Base-by-base conservation (phyloP, 2,797 vertebrate species). In the Cyclopterus lumpus region DNA sequence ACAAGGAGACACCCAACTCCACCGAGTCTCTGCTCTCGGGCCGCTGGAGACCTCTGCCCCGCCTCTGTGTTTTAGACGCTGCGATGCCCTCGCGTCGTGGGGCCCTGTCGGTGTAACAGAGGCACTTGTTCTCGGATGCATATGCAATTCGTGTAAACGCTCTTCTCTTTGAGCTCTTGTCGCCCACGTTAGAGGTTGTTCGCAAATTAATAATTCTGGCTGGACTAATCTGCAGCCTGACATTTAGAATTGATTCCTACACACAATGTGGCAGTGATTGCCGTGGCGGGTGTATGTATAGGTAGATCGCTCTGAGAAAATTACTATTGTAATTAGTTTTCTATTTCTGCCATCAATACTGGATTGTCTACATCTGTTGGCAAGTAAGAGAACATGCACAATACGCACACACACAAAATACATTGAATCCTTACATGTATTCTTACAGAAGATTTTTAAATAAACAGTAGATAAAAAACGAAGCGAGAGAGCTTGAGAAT, bases 251-350 rank as follows among this genome's bases (percentile, higher is more conserved):
- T 63, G 65, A 65, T 87, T 86, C 32, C 67, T 71, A 61, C 59
- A 26, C 66, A 44, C 57, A 60, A 34, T 54, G 26, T 83, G 78
- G 75, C 72, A 75, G 72, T 80, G 77, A 84, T 81, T 75, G 69
- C 61, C 38, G 58, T 73, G 73, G 83, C 80, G 58, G 69, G 81
- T 72, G 80, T 71, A 75, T 73, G 42, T 67, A 60, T 62, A n/a
- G n/a, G 71, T 49, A 73, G 53, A 34, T 63, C 18, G 24, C 26
- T 73, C 38, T 71, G 65, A 30, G 20, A 54, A 80, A 84, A 76
- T 76, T 49, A 71, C 77, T 75, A 11, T 67, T 77, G 12, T 79
- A 85, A 86, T 83, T 86, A 68, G 58, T 73, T 86, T 24, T 51
- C 49, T 42, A 54, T 71, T 61, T 72, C 48, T 66, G 57, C 58